phyloP scores from a whole-genome alignment of 2,797 vertebrate species.

The Phalloptychus januarius region DNA sequence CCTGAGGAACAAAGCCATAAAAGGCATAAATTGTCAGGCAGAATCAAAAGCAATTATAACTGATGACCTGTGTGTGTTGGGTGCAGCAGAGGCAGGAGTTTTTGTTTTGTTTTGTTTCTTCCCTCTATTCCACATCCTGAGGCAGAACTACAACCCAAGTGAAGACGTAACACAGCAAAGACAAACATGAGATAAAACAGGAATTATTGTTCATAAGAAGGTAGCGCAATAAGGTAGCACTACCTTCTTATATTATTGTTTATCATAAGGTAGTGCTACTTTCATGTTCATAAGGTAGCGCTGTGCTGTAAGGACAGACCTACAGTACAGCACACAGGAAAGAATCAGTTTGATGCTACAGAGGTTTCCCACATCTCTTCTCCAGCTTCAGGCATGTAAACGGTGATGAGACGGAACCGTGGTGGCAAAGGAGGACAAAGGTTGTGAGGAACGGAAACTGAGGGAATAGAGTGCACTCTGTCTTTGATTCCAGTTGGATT shows the following conservation, averaged over 20 bases:
- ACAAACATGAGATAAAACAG: not conserved
- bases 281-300: no score
- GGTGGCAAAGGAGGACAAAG: not conserved
- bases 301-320: no score
- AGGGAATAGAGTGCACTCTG: not conserved
- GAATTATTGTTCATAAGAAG: not conserved
- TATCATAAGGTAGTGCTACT: not conserved
- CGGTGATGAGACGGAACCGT: not conserved
- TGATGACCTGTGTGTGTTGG: not conserved
- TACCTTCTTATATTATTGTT: no score
- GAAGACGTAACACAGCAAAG: not conserved
- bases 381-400: not conserved
- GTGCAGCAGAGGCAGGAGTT: not conserved
- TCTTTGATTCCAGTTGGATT: not conserved
- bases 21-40: not conserved
- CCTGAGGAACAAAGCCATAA: not conserved
- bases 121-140: not conserved
- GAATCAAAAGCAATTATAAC: not conserved
- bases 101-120: not conserved
- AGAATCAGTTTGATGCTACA: not conserved
- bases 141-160: not conserved
- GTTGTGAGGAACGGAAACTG: conserved; percentile 1
- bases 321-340: not conserved
- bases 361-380: not conserved
- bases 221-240: no score